phyloP scores from a whole-genome alignment of 2,888 invertebrate genomes.

The Monopis laevigella region DNA sequence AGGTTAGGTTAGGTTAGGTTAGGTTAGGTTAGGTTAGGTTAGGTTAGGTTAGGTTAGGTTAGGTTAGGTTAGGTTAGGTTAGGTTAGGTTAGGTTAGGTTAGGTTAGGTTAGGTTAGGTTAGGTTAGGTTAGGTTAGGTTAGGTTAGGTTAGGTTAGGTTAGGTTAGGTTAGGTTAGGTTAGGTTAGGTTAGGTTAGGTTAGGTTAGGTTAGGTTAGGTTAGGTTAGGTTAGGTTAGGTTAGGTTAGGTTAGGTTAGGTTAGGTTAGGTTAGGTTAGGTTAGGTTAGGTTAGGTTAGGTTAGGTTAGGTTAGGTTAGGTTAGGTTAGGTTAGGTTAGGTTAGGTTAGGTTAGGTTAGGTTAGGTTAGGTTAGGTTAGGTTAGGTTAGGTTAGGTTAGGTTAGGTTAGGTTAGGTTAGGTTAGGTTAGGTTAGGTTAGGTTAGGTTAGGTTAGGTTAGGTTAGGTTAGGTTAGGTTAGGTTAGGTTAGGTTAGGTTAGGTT shows the following conservation, averaged over 20 bases:
- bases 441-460: constrained; percentile 15
- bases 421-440: constrained; percentile 15
- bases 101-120: constrained; percentile 13
- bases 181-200: constrained; percentile 13
- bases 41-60: constrained; percentile 13
- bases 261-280: constrained; percentile 13
- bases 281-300: constrained; percentile 13
- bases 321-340: constrained; percentile 15
- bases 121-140: constrained; percentile 13
- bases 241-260: constrained; percentile 13
- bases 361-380: constrained; percentile 15
- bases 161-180: constrained; percentile 13
- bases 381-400: constrained; percentile 15
- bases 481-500: constrained; percentile 15
- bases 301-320: constrained; percentile 15
- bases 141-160: constrained; percentile 13
- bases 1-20: constrained; percentile 13
- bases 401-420: constrained; percentile 15
- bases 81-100: constrained; percentile 13
- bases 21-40: constrained; percentile 13
- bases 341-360: constrained; percentile 15
- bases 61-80: constrained; percentile 13
- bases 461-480: constrained; percentile 15
- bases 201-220: constrained; percentile 13
- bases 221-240: constrained; percentile 13